Evolutionary conservation across 2,797 vertebrate species (phyloP).

Genomic region (Rousettus madagascariensis): DNA sequence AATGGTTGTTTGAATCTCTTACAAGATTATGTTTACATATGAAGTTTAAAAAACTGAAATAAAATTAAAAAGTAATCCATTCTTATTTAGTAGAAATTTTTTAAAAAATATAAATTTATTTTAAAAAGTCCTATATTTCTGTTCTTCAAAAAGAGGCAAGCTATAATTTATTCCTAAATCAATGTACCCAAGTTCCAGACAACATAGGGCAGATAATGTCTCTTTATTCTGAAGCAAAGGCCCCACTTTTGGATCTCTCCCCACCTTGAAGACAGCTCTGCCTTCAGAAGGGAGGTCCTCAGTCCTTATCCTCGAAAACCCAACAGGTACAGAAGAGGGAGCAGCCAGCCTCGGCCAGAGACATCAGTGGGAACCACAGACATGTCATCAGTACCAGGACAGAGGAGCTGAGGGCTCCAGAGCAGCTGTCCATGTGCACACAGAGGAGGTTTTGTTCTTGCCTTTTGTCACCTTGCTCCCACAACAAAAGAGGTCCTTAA

Average conservation of each 20-base stretch:
- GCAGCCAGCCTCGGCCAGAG: background rate
- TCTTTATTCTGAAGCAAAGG: background rate
- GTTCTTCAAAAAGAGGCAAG: background rate
- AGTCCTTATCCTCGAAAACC: background rate
- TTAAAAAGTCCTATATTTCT: background rate
- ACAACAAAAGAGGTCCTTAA: background rate
- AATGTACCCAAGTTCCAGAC: background rate
- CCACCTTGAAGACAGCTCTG: background rate
- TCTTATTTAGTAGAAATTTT: background rate
- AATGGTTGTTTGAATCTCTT: background rate
- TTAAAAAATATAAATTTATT: background rate
- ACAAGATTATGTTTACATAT: background rate
- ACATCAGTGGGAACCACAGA: background rate
- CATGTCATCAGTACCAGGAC: background rate
- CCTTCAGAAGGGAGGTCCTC: background rate
- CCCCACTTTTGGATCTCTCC: background rate
- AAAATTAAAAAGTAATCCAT: background rate
- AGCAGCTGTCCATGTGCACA: fast-evolving
- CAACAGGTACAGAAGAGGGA: background rate
- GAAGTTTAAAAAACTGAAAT: background rate
- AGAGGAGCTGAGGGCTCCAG: background rate
- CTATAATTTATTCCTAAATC: background rate
- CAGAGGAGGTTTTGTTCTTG: background rate
- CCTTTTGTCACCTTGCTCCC: fast-evolving
- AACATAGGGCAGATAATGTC: background rate